These are phyloP conservation scores for Lynx canadensis DNA, from an alignment of 2,113 vertebrate species.

Conservation along the genomic window DNA sequence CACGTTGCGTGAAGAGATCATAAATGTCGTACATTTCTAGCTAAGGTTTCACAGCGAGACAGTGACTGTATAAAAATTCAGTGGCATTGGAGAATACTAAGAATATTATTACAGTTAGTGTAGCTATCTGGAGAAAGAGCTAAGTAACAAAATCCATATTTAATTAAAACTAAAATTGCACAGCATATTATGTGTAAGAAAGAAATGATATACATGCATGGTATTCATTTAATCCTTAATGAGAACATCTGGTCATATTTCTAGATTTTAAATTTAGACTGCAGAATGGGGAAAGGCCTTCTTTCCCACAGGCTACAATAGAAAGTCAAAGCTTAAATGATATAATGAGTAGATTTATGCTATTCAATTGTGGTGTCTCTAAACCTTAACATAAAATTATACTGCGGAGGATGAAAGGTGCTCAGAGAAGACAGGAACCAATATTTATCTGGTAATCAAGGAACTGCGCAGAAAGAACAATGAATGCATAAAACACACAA, in stretches of 20 bases:
- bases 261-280: slow-evolving; percentile 30
- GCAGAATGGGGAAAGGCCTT: slow-evolving; percentile 43
- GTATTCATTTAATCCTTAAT: slow-evolving; percentile 72
- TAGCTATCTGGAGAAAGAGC: slow-evolving; percentile 55
- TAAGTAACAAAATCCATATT: slow-evolving; percentile 80
- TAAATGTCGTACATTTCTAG: slow-evolving; percentile 61
- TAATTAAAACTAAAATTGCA: slow-evolving; percentile 79
- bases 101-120: slow-evolving; percentile 69
- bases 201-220: slow-evolving; percentile 53
- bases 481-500: slow-evolving; percentile 46
- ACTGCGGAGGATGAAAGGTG: slow-evolving; percentile 70
- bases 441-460: slow-evolving; percentile 79
- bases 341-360: slow-evolving; percentile 81
- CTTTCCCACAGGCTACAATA: slow-evolving; percentile 40
- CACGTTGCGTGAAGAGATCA: slow-evolving; percentile 51
- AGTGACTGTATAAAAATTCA: slow-evolving; percentile 70
- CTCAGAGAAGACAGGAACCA: slow-evolving; percentile 71
- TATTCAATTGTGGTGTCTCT: slow-evolving; percentile 77
- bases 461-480: background rate
- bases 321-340: slow-evolving; percentile 80
- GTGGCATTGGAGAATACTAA: slow-evolving; percentile 69
- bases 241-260: slow-evolving; percentile 77
- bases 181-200: slow-evolving; percentile 63
- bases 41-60: slow-evolving; percentile 66
- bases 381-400: slow-evolving; percentile 84